These are phyloP conservation scores for Hypercompe scribonia DNA, from an alignment of 2,888 invertebrate species.

Conservation along the genomic window DNA sequence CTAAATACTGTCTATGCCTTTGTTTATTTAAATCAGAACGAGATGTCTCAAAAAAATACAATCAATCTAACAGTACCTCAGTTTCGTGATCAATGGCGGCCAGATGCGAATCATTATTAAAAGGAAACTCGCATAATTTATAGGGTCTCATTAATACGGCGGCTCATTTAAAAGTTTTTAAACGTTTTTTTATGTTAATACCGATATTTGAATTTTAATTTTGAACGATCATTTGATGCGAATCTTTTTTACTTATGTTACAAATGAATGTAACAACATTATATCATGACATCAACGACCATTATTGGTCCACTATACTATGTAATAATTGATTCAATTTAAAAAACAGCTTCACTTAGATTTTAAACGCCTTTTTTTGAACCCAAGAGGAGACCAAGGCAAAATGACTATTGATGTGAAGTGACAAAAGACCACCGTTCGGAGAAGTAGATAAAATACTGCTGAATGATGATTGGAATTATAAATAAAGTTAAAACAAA, in stretches of 20 bases:
- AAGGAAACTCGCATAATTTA: slow-evolving; percentile 30
- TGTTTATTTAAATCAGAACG: background rate
- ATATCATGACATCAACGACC: too few species aligned
- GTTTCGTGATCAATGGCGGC: slow-evolving; percentile 25
- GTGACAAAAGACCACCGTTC: too few species aligned
- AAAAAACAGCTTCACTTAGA: too few species aligned
- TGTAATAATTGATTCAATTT: too few species aligned
- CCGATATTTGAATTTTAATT: background rate
- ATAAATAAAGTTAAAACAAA: too few species aligned
- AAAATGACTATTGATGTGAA: too few species aligned
- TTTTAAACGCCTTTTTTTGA: background rate
- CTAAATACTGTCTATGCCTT: too few species aligned
- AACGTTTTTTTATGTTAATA: background rate
- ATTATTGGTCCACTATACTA: too few species aligned
- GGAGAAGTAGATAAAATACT: too few species aligned
- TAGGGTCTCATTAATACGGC: slow-evolving; percentile 13
- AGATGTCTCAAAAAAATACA: background rate
- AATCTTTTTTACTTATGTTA: background rate
- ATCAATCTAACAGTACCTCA: slow-evolving; percentile 13
- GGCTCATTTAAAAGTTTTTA: background rate
- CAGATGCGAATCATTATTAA: slow-evolving; percentile 34
- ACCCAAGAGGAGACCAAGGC: too few species aligned
- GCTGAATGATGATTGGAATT: too few species aligned
- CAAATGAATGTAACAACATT: background rate
- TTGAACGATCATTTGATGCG: background rate